phyloP scores from a whole-genome alignment of 2,888 invertebrate species.

The Euplexia lucipara region DNA sequence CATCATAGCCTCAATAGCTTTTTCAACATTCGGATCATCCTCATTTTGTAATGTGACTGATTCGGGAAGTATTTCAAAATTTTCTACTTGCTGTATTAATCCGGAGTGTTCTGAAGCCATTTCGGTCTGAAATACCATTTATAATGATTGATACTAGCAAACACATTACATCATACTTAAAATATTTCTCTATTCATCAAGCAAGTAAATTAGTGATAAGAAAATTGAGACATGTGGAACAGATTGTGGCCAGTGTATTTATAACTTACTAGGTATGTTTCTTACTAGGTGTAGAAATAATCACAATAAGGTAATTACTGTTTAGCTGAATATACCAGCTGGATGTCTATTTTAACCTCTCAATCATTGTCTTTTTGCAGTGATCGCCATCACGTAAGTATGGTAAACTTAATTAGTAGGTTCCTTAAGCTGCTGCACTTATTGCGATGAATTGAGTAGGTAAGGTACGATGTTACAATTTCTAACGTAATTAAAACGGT shows the following conservation, averaged over 20 bases:
- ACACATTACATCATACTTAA: constrained; percentile 30
- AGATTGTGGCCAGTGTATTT: neutral
- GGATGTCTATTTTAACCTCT: neutral
- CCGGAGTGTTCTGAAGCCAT: constrained; percentile 46
- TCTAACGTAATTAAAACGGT: neutral
- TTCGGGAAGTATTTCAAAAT: constrained; percentile 47
- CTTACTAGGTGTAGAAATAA: neutral
- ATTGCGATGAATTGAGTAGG: neutral
- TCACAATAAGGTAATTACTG: neutral
- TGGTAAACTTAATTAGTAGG: neutral
- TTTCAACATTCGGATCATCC: constrained; percentile 37
- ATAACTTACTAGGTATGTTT: too few species aligned
- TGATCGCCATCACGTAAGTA: too few species aligned
- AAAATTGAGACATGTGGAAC: neutral
- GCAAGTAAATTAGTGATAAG: constrained; percentile 1
- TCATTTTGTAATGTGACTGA: constrained; percentile 36
- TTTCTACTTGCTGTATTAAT: constrained; percentile 51
- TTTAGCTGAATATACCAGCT: neutral
- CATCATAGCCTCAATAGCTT: constrained; percentile 46
- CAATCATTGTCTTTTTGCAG: too few species aligned
- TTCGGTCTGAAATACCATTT: constrained; percentile 34
- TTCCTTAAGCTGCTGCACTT: neutral
- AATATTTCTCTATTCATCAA: neutral
- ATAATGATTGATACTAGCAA: neutral
- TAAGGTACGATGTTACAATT: neutral